A percentile compares a stretch with the other conserved stretches of the same genome.
These are phyloP conservation scores for Excalfactoria chinensis DNA, from an alignment of 2,113 vertebrate species.

Conservation along the genomic window DNA sequence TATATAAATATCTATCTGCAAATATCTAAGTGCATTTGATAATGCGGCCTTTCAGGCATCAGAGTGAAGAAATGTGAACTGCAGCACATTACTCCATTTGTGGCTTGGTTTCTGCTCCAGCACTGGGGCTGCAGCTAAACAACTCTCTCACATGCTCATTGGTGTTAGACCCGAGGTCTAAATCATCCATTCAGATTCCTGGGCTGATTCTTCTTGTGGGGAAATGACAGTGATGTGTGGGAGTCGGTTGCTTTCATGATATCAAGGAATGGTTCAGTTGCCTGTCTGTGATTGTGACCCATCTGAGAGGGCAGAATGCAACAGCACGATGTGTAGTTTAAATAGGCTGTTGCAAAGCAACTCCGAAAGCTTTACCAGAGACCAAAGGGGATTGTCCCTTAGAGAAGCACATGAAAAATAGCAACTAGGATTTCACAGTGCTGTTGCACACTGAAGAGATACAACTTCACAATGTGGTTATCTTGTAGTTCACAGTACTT, in stretches of 20 bases:
- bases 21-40: background rate
- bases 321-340: background rate
- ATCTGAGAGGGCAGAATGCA: background rate
- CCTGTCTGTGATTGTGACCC: background rate
- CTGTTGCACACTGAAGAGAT: background rate
- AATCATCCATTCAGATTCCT: background rate
- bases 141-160: background rate
- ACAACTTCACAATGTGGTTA: background rate
- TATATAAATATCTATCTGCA: background rate
- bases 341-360: background rate
- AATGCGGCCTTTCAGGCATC: rapidly evolving
- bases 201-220: background rate
- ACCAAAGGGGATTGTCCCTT: background rate
- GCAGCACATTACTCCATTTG: background rate
- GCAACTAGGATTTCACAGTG: background rate
- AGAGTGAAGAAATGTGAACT: background rate
- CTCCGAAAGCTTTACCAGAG: slow-evolving; percentile 6
- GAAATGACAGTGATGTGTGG: background rate
- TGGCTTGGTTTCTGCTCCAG: background rate
- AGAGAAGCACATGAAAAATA: background rate
- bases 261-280: background rate
- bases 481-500: background rate
- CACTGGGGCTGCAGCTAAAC: background rate
- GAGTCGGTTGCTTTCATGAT: background rate
- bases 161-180: background rate